These are phyloP conservation scores for Aspidiotus rigidus DNA, from an alignment of 2,888 invertebrate genomes.

Conservation along the genomic window DNA sequence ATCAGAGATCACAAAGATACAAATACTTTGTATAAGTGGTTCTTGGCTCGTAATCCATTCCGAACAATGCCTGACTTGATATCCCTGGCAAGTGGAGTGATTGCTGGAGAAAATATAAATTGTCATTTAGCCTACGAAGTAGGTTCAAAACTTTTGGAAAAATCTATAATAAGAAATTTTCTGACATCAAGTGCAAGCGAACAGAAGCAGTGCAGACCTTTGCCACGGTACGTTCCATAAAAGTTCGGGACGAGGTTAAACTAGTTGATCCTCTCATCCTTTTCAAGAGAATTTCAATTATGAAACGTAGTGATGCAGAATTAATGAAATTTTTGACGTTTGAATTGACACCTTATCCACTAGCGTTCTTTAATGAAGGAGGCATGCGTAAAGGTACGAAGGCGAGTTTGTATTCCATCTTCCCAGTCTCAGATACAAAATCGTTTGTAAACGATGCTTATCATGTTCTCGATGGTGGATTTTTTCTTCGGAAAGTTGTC, in stretches of 20 bases:
- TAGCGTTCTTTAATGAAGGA: slow-evolving; percentile 32
- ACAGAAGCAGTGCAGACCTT: not conserved
- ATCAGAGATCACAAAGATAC: slow-evolving; percentile 6
- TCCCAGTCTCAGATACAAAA: not conserved
- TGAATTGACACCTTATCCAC: slow-evolving; percentile 36
- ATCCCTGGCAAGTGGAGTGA: not conserved
- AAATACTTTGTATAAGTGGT: slow-evolving; percentile 3
- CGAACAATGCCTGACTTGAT: slow-evolving; percentile 13
- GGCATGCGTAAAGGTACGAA: slow-evolving; percentile 20
- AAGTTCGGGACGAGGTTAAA: slow-evolving; percentile 34
- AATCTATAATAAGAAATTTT: not conserved
- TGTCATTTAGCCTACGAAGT: not conserved
- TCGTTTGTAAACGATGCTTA: not conserved
- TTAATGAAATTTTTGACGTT: slow-evolving; percentile 34
- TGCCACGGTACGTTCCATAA: slow-evolving; percentile 9
- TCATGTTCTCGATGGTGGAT: not conserved
- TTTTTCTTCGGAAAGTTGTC: not conserved
- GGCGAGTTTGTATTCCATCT: slow-evolving; percentile 12
- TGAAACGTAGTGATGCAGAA: slow-evolving; percentile 36
- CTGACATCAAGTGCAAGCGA: too few relatives aligned
- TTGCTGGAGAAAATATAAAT: not conserved
- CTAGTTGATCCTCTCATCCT: slow-evolving; percentile 38
- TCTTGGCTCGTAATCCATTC: slow-evolving; percentile 13
- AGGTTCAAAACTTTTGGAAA: too few relatives aligned
- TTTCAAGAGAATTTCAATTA: slow-evolving; percentile 38